Base-by-base conservation (phyloP, 2,113 vertebrate genomes). In the Nesospiza acunhae region DNA sequence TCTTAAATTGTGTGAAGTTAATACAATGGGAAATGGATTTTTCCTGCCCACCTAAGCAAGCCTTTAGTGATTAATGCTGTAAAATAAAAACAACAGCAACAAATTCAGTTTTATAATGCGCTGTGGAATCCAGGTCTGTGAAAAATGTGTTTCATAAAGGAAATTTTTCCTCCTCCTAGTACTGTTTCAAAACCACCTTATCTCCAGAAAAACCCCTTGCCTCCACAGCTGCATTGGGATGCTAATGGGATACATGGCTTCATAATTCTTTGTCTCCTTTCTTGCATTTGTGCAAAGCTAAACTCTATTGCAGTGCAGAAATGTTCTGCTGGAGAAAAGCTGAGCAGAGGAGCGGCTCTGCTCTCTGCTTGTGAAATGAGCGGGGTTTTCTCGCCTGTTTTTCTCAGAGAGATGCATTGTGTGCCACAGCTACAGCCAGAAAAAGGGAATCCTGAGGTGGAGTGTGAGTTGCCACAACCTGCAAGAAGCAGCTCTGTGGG, bases 191-290 rank as follows among this genome's bases (percentile, higher is more conserved):
- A 88, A 85, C 39, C 26, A 70, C 26, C 88, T 83, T 91, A 86
- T 86, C 89, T 92, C 56, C 4, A 8, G 75, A 62, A 88, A 72
- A 84, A 35, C 70, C 79, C 53, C 63, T 69, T 49, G 35, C 70
- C 75, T 87, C 62, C 4, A 5, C 41, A 94, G 91, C 63, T 46
- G 66, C 73, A 35, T 94, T 82, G 73, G 62, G 84, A 90, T 91
- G 91, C 91, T 96, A 88, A 87, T 93, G 59, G 75, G 46, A 76
- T 95, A 84, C 89, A 68, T 42, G 81, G 93, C 93, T 89, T 58
- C 90, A 59, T 79, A 93, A 89, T 67, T 87, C 82, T 89, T 76
- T 70, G 83, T 89, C 89, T 93, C 69, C 87, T 89, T n/a, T 28
- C 77, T 58, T 60, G 52, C 6, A 1, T 11, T 49, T 41, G 66